Conservation (phyloP, 2,113 vertebrate species). For the Haemorhous mexicanus region DNA sequence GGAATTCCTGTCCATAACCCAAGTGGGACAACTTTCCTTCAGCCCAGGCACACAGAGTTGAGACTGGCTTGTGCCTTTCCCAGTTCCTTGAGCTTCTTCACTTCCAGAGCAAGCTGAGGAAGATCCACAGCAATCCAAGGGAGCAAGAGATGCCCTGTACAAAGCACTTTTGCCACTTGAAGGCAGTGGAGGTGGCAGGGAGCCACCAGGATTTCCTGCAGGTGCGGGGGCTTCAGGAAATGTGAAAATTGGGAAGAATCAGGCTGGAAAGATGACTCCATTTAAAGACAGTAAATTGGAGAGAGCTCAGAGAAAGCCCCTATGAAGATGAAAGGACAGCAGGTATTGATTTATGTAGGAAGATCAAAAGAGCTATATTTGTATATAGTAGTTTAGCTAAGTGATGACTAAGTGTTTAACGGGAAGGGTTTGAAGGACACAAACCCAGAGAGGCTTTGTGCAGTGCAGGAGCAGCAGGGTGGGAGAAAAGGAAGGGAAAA, state of each 20-base stretch:
- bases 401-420: constrained; percentile 59
- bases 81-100: background rate
- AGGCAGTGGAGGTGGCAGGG: background rate
- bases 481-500: background rate
- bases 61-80: background rate
- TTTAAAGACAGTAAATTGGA: background rate
- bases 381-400: constrained; percentile 32
- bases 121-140: background rate
- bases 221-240: background rate
- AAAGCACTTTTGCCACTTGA: background rate
- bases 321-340: constrained; percentile 39
- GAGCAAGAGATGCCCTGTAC: background rate
- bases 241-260: background rate
- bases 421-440: constrained; percentile 20
- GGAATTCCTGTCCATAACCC: background rate
- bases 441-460: background rate
- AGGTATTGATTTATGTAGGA: constrained; percentile 29
- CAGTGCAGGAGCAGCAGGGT: background rate
- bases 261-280: background rate
- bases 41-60: background rate
- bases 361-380: constrained; percentile 62
- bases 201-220: background rate
- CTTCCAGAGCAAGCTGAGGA: background rate
- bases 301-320: constrained; percentile 17
- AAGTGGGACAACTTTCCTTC: background rate